These are phyloP conservation scores for Lepidonotus clava DNA, from an alignment of 2,888 invertebrate species.

Conservation along the genomic window DNA sequence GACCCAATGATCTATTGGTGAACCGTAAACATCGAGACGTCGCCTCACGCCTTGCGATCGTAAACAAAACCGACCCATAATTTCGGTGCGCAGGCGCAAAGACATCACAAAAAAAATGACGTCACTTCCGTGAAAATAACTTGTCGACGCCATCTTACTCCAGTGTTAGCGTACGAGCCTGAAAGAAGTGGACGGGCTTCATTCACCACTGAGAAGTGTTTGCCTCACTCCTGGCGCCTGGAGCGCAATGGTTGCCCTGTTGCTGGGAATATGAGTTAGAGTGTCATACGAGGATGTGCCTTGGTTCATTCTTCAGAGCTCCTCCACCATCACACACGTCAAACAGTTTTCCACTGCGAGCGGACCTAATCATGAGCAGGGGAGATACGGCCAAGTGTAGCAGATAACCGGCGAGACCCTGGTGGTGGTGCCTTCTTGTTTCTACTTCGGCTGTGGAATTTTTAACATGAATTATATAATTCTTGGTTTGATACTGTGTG, in stretches of 20 bases:
- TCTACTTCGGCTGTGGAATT: slow-evolving; percentile 26
- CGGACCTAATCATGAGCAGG: slow-evolving; percentile 6
- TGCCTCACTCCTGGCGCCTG: background rate
- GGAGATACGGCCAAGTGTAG: background rate
- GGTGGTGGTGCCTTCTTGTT: slow-evolving; percentile 50
- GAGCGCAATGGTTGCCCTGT: background rate
- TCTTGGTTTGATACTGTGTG: slow-evolving; percentile 17
- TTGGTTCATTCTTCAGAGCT: background rate
- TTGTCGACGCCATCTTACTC: slow-evolving; percentile 39
- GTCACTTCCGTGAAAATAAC: slow-evolving; percentile 46
- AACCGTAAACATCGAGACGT: too few species aligned
- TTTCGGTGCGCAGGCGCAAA: background rate
- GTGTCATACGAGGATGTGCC: slow-evolving; percentile 44
- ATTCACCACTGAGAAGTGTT: background rate
- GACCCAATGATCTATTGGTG: too few species aligned
- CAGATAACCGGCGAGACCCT: slow-evolving; percentile 37
- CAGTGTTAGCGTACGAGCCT: slow-evolving; percentile 10
- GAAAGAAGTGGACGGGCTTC: background rate
- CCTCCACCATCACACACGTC: background rate
- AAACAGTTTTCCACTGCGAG: background rate
- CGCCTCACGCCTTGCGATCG: too few species aligned
- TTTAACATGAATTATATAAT: slow-evolving; percentile 25
- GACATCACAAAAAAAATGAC: slow-evolving; percentile 13
- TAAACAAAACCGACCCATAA: background rate
- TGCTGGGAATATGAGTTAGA: slow-evolving; percentile 8